Evolutionary conservation across 2,888 invertebrate species (phyloP).

Genomic region (Phragmatobia fuliginosa): DNA sequence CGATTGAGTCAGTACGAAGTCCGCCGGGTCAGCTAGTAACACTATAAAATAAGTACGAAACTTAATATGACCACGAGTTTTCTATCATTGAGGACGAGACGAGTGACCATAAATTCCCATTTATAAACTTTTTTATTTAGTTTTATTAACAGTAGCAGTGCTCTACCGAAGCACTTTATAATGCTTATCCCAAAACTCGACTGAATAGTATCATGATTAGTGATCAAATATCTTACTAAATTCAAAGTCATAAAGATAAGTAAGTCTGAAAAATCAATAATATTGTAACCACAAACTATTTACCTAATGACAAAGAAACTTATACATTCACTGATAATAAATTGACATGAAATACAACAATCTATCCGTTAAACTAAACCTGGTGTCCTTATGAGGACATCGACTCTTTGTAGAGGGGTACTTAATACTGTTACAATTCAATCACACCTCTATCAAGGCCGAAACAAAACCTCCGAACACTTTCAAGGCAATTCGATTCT

Average conservation of each 20-base stretch:
- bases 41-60: background rate
- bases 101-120: too few species aligned
- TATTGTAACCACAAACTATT: background rate
- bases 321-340: background rate
- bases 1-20: too few species aligned
- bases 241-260: background rate
- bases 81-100: background rate
- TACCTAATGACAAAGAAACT: background rate
- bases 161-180: too few species aligned
- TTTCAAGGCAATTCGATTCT: conserved; percentile 39
- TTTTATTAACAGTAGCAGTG: too few species aligned
- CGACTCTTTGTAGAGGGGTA: conserved; percentile 28
- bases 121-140: too few species aligned
- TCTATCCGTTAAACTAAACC: conserved; percentile 16
- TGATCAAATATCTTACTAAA: background rate
- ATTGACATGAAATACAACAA: conserved; percentile 13
- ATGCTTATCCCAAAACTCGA: background rate
- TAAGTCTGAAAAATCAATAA: background rate
- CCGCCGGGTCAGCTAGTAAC: too few species aligned
- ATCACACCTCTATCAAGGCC: conserved; percentile 29
- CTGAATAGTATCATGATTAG: background rate
- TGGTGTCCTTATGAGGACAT: conserved; percentile 47
- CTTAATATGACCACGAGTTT: background rate
- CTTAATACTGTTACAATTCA: conserved; percentile 23
- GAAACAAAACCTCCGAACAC: conserved; percentile 22